Evolutionary conservation across 30 jellyfish, hydroid and myxozoan species (phyloP).

Genomic region (Cassiopea andromeda): DNA sequence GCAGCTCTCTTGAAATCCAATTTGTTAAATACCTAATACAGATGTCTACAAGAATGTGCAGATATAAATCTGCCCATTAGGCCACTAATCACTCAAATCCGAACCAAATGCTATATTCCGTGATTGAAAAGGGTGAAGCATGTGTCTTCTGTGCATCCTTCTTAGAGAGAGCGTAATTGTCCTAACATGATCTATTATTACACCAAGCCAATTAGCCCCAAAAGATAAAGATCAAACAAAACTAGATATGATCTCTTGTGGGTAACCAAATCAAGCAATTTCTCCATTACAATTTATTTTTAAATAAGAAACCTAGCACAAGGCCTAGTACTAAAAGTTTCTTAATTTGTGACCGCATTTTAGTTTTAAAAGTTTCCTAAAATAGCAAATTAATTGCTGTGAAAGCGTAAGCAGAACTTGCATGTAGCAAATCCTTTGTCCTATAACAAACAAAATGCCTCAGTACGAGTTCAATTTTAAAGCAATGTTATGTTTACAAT

Average conservation of each 20-base stretch:
- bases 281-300: background rate
- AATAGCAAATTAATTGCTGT: background rate
- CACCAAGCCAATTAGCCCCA: constrained; percentile 1
- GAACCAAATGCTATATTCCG: background rate
- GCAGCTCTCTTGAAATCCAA: background rate
- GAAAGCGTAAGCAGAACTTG: too few relatives aligned
- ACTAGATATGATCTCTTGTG: background rate
- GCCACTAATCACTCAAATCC: background rate
- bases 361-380: too few relatives aligned
- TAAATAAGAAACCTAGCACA: background rate
- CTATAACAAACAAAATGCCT: too few relatives aligned
- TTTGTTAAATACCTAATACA: background rate
- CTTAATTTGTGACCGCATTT: too few relatives aligned
- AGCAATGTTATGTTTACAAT: too few relatives aligned
- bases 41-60: background rate
- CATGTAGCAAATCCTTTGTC: too few relatives aligned
- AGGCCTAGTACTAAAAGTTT: too few relatives aligned
- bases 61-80: background rate
- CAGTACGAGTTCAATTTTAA: too few relatives aligned
- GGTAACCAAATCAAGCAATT: constrained; percentile 3
- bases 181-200: background rate
- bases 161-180: background rate
- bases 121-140: background rate
- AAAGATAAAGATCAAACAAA: background rate
- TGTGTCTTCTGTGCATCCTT: constrained; percentile 4